Evolutionary conservation across 2,888 invertebrate species (phyloP).

Genomic region (Saturnia japonica): DNA sequence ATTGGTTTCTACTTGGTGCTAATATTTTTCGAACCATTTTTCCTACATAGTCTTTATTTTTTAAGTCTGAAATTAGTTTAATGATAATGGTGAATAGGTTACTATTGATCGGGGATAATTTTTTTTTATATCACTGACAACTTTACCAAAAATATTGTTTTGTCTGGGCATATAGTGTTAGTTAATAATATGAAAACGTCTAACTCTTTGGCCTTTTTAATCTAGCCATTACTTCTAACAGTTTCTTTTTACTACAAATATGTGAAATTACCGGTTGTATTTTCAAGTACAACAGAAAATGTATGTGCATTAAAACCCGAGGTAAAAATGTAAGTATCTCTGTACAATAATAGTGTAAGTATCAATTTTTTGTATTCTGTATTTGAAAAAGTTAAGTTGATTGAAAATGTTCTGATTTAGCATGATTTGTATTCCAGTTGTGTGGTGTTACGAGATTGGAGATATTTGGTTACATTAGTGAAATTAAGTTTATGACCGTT

Average conservation of each 20-base stretch:
- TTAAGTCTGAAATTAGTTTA: background rate
- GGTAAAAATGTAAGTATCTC: conserved; percentile 42
- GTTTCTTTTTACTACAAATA: background rate
- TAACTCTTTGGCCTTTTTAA: background rate
- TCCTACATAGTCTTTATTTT: background rate
- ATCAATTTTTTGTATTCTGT: conserved; percentile 55
- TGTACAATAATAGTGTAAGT: conserved; percentile 51
- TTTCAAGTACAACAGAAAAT: background rate
- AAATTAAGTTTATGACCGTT: conserved; percentile 60
- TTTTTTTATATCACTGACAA: background rate
- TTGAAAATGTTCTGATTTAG: conserved; percentile 13
- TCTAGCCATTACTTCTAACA: background rate
- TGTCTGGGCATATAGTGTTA: background rate
- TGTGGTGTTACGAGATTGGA: conserved; percentile 39
- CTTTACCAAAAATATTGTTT: background rate
- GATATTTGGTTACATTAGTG: conserved; percentile 42
- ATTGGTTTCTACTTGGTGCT: background rate
- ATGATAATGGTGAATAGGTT: background rate
- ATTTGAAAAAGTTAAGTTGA: conserved; percentile 11
- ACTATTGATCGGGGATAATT: background rate
- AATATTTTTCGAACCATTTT: background rate
- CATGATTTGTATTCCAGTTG: conserved; percentile 60
- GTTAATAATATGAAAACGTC: background rate
- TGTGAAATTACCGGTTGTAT: background rate
- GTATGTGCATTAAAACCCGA: background rate